Conservation (phyloP, 2,797 vertebrate genomes). For the Alcedo quadribrachys region DNA sequence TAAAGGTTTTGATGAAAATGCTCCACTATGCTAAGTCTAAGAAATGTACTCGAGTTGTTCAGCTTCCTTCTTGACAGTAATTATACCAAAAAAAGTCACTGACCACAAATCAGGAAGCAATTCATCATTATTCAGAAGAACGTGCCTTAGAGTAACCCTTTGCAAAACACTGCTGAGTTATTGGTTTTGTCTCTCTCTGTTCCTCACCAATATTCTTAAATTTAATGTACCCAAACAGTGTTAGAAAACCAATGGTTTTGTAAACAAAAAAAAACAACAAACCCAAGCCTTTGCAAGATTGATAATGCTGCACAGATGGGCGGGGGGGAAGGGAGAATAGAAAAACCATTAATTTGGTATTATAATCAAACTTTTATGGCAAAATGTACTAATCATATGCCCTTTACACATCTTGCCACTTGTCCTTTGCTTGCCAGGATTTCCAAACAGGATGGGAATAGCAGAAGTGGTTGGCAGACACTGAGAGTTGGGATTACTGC, state of each 20-base stretch:
- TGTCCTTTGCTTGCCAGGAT: not conserved
- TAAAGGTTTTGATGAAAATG: conserved; percentile 63
- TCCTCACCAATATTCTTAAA: conserved; percentile 47
- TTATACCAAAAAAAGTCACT: conserved; percentile 73
- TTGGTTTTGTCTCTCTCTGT: conserved; percentile 45
- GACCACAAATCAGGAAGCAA: conserved; percentile 77
- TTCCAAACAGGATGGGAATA: conserved; percentile 1
- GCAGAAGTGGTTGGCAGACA: not conserved
- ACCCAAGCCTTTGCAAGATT: not conserved
- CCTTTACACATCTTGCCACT: not conserved
- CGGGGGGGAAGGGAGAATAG: not conserved
- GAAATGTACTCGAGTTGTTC: conserved; percentile 58
- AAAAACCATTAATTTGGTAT: not conserved
- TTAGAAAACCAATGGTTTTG: conserved; percentile 28
- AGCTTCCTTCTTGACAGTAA: conserved; percentile 76
- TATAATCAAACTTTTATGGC: not conserved
- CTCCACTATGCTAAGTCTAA: conserved; percentile 56
- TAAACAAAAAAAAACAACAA: conserved; percentile 36
- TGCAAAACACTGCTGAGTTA: conserved; percentile 64
- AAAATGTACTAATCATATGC: not conserved
- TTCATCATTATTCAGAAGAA: conserved; percentile 77
- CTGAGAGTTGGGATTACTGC: not conserved
- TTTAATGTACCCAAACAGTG: conserved; percentile 32
- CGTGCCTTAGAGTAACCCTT: conserved; percentile 64
- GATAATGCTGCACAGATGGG: not conserved